Percentiles rank a stretch among this genome's conserved stretches.
These are phyloP conservation scores for Andrena fulva DNA, from an alignment of 2,888 invertebrate species.

Conservation along the genomic window DNA sequence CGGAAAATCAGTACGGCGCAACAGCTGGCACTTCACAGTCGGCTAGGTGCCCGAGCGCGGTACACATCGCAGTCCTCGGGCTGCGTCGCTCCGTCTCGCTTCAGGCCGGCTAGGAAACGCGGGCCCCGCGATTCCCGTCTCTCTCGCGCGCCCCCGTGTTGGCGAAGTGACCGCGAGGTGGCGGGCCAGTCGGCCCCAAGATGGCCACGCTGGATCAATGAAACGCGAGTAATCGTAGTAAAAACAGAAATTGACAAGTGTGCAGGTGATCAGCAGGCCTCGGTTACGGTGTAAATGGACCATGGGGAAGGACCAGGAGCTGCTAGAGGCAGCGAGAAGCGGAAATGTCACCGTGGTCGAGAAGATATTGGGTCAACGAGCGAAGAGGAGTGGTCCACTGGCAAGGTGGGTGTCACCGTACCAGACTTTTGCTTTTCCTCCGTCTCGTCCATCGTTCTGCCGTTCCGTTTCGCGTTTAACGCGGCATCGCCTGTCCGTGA, in stretches of 20 bases:
- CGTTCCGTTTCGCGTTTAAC: conserved; percentile 10
- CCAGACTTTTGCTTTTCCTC: conserved; percentile 63
- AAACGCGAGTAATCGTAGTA: conserved; percentile 86
- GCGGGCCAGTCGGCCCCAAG: conserved; percentile 86
- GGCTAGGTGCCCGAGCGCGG: conserved; percentile 54
- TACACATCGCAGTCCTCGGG: conserved; percentile 47
- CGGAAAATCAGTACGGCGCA: conserved; percentile 62
- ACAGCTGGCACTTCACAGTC: conserved; percentile 70
- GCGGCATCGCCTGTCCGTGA: not conserved
- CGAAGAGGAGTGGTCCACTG: conserved; percentile 96
- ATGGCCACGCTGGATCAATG: conserved; percentile 92
- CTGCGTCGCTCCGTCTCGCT: conserved; percentile 47
- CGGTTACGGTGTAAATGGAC: conserved; percentile 83
- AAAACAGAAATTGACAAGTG: conserved; percentile 79
- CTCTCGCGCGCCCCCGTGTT: conserved; percentile 33
- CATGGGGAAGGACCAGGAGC: conserved; percentile 99
- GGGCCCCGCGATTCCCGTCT: conserved; percentile 23
- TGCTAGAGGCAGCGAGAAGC: conserved; percentile 97
- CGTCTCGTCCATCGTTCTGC: conserved; percentile 44
- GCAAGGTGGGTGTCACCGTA: conserved; percentile 90
- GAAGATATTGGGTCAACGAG: conserved; percentile 95
- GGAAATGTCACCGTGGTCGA: conserved; percentile 95
- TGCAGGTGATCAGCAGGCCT: conserved; percentile 72
- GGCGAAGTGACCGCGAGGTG: conserved; percentile 83
- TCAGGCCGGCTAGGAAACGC: not conserved